Percentiles rank a stretch among this genome's conserved stretches.
Conservation (phyloP, 2,797 vertebrate species). For the Vireo griseus region DNA sequence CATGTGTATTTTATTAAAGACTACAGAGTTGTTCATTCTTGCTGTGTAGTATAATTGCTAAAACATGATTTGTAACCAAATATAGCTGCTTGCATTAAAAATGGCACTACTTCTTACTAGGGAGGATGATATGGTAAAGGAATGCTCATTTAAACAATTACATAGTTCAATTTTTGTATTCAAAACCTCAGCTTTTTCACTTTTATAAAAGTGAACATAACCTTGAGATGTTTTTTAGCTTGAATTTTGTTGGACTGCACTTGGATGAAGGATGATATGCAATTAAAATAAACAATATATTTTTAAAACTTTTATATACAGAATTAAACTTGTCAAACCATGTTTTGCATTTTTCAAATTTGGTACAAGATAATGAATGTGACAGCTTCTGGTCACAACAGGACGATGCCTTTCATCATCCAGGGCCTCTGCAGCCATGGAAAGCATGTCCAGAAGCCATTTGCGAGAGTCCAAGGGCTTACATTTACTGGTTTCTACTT, state of each 20-base stretch:
- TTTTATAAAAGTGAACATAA: not conserved
- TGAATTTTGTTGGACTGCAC: not conserved
- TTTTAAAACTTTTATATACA: not conserved
- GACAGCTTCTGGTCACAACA: not conserved
- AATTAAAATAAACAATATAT: conserved; percentile 5
- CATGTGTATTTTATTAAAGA: conserved; percentile 61
- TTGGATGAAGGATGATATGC: not conserved
- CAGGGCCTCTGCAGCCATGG: not conserved
- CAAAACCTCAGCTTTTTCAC: not conserved
- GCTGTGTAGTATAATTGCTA: conserved; percentile 64
- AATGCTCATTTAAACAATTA: conserved; percentile 45
- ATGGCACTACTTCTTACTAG: conserved; percentile 14
- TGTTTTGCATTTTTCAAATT: not conserved
- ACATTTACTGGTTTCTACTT: not conserved
- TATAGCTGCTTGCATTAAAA: conserved; percentile 52
- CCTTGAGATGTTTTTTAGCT: not conserved
- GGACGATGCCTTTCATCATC: not conserved
- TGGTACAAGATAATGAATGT: not conserved
- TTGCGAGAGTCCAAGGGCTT: not conserved
- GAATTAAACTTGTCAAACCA: conserved; percentile 11
- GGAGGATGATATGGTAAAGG: conserved; percentile 38
- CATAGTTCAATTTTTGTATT: not conserved
- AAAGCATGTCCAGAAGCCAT: not conserved
- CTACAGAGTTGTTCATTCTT: conserved; percentile 57
- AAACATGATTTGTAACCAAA: conserved; percentile 66